phyloP scores from a whole-genome alignment of 2,888 invertebrate genomes.

The Orchesellides sinensis region DNA sequence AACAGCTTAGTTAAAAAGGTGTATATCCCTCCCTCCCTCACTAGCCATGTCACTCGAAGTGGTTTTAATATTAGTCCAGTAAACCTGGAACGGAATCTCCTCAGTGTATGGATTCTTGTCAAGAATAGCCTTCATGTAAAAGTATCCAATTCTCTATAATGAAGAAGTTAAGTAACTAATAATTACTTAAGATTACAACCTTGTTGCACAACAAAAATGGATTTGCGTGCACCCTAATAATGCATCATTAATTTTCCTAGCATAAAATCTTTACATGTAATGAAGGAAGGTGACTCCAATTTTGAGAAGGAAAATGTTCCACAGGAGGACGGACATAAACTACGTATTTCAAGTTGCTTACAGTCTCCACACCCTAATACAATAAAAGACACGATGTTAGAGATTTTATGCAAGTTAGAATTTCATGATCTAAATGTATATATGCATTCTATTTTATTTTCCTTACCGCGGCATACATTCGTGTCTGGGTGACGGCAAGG shows the following conservation, averaged over 20 bases:
- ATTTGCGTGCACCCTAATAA: background rate
- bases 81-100: conserved; percentile 30
- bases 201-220: background rate
- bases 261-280: conserved; percentile 14
- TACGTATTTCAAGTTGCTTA: conserved; percentile 37
- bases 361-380: conserved; percentile 25
- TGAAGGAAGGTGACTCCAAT: conserved; percentile 20
- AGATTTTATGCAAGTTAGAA: too few species aligned
- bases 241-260: background rate
- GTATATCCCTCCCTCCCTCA: conserved; percentile 13
- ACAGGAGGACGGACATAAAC: conserved; percentile 46
- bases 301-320: conserved; percentile 30
- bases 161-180: background rate
- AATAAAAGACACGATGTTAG: background rate
- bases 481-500: conserved; percentile 33
- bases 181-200: background rate
- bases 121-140: conserved; percentile 45
- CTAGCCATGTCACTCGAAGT: conserved; percentile 7
- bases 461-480: conserved; percentile 44
- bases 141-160: conserved; percentile 37
- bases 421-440: background rate
- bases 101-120: conserved; percentile 38
- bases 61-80: conserved; percentile 36
- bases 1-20: background rate
- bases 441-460: background rate